Conservation (phyloP, 2,888 invertebrate genomes). For the Rhorus exstirpatorius region DNA sequence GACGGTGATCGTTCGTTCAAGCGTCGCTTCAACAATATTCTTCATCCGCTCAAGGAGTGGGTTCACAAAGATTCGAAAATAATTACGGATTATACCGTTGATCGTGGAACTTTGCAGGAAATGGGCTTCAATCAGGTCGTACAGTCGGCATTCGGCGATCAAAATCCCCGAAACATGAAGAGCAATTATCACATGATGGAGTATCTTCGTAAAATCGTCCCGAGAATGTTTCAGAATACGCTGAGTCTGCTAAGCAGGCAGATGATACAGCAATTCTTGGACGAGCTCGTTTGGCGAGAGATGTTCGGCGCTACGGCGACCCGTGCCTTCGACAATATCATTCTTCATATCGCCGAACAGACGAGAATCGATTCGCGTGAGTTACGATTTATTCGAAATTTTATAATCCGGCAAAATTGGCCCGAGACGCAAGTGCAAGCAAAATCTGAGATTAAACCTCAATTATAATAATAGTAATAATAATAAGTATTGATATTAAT, state of each 20-base stretch:
- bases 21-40: constrained; percentile 93
- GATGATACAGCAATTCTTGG: constrained; percentile 96
- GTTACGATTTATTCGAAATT: constrained; percentile 79
- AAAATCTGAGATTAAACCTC: no score
- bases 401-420: no score
- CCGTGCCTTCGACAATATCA: constrained; percentile 93
- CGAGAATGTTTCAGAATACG: constrained; percentile 96
- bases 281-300: constrained; percentile 96
- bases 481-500: no score
- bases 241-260: constrained; percentile 93
- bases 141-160: constrained; percentile 88
- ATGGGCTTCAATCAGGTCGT: constrained; percentile 93
- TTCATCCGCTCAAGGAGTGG: constrained; percentile 93
- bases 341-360: constrained; percentile 92
- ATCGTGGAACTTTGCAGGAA: constrained; percentile 91
- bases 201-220: constrained; percentile 94
- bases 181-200: constrained; percentile 94
- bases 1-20: constrained; percentile 93
- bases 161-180: constrained; percentile 87
- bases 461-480: no score
- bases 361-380: constrained; percentile 90
- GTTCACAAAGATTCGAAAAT: constrained; percentile 92
- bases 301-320: constrained; percentile 93
- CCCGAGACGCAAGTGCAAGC: no score
- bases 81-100: constrained; percentile 94